These are phyloP conservation scores for Euschistus heros DNA, from an alignment of 1,140 invertebrate genomes.

Conservation along the genomic window DNA sequence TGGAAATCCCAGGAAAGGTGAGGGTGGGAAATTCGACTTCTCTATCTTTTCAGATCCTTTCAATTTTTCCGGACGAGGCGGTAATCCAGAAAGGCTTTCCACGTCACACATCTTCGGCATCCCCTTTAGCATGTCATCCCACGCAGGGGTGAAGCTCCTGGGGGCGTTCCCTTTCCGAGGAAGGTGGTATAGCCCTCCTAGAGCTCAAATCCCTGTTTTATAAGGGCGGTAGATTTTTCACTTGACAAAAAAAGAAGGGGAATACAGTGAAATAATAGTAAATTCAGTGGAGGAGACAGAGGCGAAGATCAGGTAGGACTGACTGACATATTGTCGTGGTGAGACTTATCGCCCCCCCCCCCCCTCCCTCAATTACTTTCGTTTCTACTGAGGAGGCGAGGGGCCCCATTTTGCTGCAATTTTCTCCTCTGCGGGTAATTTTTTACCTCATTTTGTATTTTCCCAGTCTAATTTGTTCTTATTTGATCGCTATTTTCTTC, in stretches of 20 bases:
- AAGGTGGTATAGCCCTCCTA: neutral
- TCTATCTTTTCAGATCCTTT: neutral
- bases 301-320: neutral
- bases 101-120: slow-evolving; percentile 5
- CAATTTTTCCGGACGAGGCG: slow-evolving; percentile 14
- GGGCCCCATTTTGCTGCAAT: too few relatives aligned
- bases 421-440: too few relatives aligned
- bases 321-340: neutral
- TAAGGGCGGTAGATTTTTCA: slow-evolving; percentile 19
- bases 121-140: slow-evolving; percentile 10
- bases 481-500: too few relatives aligned
- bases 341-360: neutral
- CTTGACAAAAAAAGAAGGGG: slow-evolving; percentile 21
- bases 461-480: too few relatives aligned
- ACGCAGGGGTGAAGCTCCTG: neutral
- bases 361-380: neutral
- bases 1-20: too few relatives aligned
- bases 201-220: slow-evolving; percentile 11
- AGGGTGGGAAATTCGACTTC: neutral
- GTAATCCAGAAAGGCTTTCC: slow-evolving; percentile 4
- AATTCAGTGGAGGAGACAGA: neutral
- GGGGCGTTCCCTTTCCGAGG: neutral
- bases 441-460: too few relatives aligned
- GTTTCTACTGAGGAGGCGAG: too few relatives aligned
- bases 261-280: slow-evolving; percentile 4